phyloP scores from a whole-genome alignment of 1,140 invertebrate genomes.

The Pogonomyrmex californicus region DNA sequence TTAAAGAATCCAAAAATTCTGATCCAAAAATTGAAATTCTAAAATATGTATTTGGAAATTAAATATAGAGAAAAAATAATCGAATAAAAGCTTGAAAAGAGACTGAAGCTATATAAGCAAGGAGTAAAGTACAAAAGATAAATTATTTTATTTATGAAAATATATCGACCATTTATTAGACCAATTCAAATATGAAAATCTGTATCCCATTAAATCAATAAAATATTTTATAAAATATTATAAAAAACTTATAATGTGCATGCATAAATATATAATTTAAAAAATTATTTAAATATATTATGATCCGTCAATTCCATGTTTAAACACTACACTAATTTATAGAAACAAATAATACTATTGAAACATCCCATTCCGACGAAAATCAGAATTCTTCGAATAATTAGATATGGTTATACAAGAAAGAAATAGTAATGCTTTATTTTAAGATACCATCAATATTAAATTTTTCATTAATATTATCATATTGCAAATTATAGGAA shows the following conservation, averaged over 20 bases:
- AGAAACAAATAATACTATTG: slow-evolving; percentile 21
- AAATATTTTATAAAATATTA: slow-evolving; percentile 1
- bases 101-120: not conserved
- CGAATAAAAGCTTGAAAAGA: not conserved
- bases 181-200: not conserved
- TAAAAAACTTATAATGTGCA: not conserved
- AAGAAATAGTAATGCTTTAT: not conserved
- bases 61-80: not conserved
- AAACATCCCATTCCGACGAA: slow-evolving; percentile 23
- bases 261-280: not conserved
- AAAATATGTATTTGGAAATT: not conserved
- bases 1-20: not conserved
- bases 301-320: slow-evolving; percentile 33
- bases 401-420: not conserved
- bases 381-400: slow-evolving; percentile 8
- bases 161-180: not conserved
- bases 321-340: slow-evolving; percentile 14
- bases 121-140: not conserved
- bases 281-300: slow-evolving; percentile 2
- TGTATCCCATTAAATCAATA: not conserved
- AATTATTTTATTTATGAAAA: not conserved
- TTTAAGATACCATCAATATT: not conserved
- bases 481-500: not conserved
- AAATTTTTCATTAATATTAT: not conserved
- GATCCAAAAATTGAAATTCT: no score